phyloP scores from a whole-genome alignment of 2,797 vertebrate genomes.

The Staurois parvus region DNA sequence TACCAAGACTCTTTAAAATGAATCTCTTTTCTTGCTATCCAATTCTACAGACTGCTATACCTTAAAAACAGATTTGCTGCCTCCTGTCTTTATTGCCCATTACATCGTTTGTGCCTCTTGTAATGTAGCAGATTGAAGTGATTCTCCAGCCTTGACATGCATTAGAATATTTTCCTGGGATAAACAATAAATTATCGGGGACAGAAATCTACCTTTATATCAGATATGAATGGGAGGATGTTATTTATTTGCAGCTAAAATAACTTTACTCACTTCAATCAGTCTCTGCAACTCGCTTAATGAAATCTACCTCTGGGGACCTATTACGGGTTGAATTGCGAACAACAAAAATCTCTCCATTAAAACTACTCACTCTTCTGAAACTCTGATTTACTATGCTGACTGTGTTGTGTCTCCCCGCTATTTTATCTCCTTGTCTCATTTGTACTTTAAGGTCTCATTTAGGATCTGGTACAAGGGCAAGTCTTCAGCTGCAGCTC shows the following conservation, averaged over 20 bases:
- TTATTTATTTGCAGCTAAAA: constrained; percentile 40
- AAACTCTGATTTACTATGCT: constrained; percentile 6
- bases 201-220: constrained; percentile 19
- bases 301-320: constrained; percentile 41
- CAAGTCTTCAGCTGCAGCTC: not conserved
- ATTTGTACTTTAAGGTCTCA: not conserved
- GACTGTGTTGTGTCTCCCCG: not conserved
- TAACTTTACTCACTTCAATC: constrained; percentile 51
- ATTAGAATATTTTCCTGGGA: constrained; percentile 30
- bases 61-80: constrained; percentile 37
- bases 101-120: constrained; percentile 29
- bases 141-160: constrained; percentile 12
- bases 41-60: constrained; percentile 10
- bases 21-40: constrained; percentile 26
- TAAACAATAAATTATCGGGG: constrained; percentile 45
- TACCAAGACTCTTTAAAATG: not conserved
- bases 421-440: not conserved
- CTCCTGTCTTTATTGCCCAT: constrained; percentile 36
- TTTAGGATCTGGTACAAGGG: not conserved
- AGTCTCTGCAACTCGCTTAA: constrained; percentile 37
- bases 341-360: constrained; percentile 17
- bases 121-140: constrained; percentile 27
- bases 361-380: constrained; percentile 1
- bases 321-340: constrained; percentile 18
- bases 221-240: constrained; percentile 18